These are phyloP conservation scores for Cecidostiba fungosa DNA, from an alignment of 2,888 invertebrate species.

Conservation along the genomic window DNA sequence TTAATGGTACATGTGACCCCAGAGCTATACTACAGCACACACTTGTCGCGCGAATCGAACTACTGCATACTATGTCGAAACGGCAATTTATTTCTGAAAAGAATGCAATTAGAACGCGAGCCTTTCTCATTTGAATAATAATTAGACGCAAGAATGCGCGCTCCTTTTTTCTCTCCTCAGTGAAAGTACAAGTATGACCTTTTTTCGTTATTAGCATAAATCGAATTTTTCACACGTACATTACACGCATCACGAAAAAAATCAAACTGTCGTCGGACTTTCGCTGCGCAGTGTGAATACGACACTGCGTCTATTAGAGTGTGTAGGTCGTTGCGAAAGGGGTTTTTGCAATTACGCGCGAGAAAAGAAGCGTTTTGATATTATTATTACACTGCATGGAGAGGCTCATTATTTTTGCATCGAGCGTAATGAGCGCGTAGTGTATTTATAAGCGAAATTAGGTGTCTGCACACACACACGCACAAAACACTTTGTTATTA, in stretches of 20 bases:
- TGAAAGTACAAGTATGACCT: slow-evolving; percentile 18
- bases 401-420: not conserved
- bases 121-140: slow-evolving; percentile 31
- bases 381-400: not conserved
- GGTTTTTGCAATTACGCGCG: slow-evolving; percentile 3
- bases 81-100: not conserved
- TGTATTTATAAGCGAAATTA: not conserved
- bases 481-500: too few species aligned
- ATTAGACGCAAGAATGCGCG: not conserved
- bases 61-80: not conserved
- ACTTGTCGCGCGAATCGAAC: not conserved
- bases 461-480: not conserved
- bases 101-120: not conserved
- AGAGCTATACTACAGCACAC: too few species aligned
- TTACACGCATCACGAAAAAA: not conserved
- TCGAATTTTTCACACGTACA: slow-evolving; percentile 12
- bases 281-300: not conserved
- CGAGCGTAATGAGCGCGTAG: not conserved
- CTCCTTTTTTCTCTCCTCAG: not conserved
- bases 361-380: not conserved
- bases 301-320: not conserved
- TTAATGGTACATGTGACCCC: not conserved
- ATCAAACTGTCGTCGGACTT: not conserved
- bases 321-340: not conserved
- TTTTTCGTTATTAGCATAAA: slow-evolving; percentile 33